phyloP scores from a whole-genome alignment of 2,113 vertebrate genomes.

The Noturus placidus region DNA sequence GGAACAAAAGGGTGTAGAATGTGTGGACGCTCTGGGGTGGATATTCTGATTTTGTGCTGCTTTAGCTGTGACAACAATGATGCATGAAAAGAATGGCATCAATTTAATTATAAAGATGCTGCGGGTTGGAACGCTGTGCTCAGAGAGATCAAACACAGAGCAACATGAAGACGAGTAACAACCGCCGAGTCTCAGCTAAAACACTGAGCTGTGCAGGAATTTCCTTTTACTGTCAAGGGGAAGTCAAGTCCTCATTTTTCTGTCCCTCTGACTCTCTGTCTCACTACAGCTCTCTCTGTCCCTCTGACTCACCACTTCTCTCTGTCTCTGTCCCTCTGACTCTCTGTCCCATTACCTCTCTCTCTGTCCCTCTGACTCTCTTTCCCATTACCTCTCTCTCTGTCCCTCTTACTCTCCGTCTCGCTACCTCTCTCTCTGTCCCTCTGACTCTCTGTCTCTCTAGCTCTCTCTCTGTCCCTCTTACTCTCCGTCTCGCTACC shows the following conservation, averaged over 20 bases:
- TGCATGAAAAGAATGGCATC: constrained; percentile 69
- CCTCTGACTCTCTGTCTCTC: no score
- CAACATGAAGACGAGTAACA: constrained; percentile 19
- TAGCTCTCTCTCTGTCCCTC: not conserved
- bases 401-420: not conserved
- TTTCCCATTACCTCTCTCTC: not conserved
- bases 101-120: constrained; percentile 54
- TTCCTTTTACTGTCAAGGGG: constrained; percentile 38
- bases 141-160: constrained; percentile 46
- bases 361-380: not conserved
- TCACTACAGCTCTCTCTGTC: not conserved
- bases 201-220: constrained; percentile 43
- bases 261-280: not conserved
- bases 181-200: constrained; percentile 29
- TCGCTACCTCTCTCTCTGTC: not conserved
- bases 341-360: not conserved
- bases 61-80: constrained; percentile 70
- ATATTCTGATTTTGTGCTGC: constrained; percentile 63
- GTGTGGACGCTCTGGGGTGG: constrained; percentile 55
- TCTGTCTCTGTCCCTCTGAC: not conserved
- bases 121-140: constrained; percentile 29
- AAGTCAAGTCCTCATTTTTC: not conserved
- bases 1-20: constrained; percentile 29
- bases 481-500: not conserved
- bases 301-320: not conserved